Percentiles rank a stretch among this genome's conserved stretches.
These are phyloP conservation scores for Acromyrmex heyeri DNA, from an alignment of 1,140 invertebrate species.

Conservation along the genomic window DNA sequence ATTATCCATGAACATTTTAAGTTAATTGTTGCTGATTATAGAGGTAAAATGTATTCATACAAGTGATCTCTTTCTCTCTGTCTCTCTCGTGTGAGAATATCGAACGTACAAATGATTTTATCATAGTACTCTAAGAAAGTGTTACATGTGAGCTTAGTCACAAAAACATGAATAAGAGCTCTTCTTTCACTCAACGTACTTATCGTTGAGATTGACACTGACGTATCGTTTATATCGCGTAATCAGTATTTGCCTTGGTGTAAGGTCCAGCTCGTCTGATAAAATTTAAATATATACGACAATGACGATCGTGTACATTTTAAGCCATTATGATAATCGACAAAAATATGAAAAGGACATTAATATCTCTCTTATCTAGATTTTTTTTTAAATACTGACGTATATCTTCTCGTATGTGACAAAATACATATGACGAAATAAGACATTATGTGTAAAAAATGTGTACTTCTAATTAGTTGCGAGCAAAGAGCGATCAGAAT, in stretches of 20 bases:
- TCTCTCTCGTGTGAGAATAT: background rate
- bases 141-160: constrained; percentile 9
- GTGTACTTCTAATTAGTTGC: background rate
- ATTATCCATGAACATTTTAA: background rate
- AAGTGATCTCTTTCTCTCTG: background rate
- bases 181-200: background rate
- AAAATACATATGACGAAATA: constrained; percentile 15
- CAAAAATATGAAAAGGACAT: background rate
- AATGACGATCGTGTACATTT: background rate
- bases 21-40: background rate
- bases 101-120: constrained; percentile 9
- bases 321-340: background rate
- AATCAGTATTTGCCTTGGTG: background rate
- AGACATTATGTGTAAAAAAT: constrained; percentile 24
- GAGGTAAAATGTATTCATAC: background rate
- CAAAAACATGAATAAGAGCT: constrained; percentile 29
- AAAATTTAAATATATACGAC: constrained; percentile 31
- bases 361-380: background rate
- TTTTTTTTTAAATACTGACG: constrained; percentile 17
- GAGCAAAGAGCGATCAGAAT: background rate
- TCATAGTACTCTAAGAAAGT: constrained; percentile 6
- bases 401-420: background rate
- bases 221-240: constrained; percentile 18
- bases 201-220: constrained; percentile 7
- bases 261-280: constrained; percentile 29